Evolutionary conservation across 2,797 vertebrate species (phyloP).

Genomic region (Staurois parvus): DNA sequence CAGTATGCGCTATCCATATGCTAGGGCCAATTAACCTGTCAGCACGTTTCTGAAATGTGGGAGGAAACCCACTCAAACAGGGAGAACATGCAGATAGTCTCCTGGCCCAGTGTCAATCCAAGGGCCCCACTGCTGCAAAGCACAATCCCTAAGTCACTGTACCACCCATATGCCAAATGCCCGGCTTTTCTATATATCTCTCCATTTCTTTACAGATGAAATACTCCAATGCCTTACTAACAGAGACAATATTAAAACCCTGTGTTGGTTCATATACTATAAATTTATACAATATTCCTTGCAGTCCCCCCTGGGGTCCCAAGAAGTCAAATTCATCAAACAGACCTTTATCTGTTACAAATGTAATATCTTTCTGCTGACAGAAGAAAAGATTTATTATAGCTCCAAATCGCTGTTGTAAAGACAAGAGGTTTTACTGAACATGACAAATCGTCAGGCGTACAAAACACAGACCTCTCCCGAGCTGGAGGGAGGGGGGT

Average conservation of each 20-base stretch:
- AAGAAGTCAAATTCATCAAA: conserved; percentile 8
- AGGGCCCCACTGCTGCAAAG: no score
- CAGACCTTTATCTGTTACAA: conserved; percentile 42
- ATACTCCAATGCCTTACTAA: background rate
- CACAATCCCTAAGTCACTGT: no score
- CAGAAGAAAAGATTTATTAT: conserved; percentile 37
- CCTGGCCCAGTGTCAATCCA: no score
- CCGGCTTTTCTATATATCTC: background rate
- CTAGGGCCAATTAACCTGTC: no score
- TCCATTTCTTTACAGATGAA: conserved; percentile 5
- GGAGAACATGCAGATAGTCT: no score
- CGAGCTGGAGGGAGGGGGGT: background rate
- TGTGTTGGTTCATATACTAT: conserved; percentile 6
- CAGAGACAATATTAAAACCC: conserved; percentile 31
- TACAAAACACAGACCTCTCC: conserved; percentile 20
- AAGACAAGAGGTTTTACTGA: conserved; percentile 47
- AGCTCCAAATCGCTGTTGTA: conserved; percentile 18
- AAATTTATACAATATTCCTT: conserved; percentile 27
- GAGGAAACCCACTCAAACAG: no score
- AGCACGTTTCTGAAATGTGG: no score
- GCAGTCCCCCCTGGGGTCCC: background rate
- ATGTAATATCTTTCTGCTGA: conserved; percentile 42
- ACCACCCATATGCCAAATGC: no score
- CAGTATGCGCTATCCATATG: no score
- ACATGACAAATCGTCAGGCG: conserved; percentile 47